A percentile compares a stretch with the other conserved stretches of the same genome.
Conservation (phyloP, 2,113 vertebrate genomes). For the Ibidorhyncha struthersii region DNA sequence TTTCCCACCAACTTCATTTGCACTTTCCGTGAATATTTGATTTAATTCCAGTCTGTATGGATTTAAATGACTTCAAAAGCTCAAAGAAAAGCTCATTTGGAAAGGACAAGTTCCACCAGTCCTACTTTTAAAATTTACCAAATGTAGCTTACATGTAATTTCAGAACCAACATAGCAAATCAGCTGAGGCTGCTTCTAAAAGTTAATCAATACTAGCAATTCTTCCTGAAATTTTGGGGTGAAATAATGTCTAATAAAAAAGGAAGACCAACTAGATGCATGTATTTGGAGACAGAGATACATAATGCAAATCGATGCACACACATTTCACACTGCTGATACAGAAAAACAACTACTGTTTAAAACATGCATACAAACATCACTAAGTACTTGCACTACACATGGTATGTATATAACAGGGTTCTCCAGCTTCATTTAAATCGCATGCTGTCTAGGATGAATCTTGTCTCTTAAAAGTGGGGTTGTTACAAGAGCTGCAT, state of each 20-base stretch:
- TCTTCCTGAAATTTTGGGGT: not conserved
- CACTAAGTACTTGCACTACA: not conserved
- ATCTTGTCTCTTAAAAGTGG: not conserved
- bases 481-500: not conserved
- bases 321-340: not conserved
- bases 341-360: not conserved
- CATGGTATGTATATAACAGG: no score
- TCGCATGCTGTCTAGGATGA: not conserved
- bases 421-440: not conserved
- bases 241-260: not conserved
- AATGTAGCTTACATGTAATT: not conserved
- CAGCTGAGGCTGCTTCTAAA: not conserved
- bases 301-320: not conserved
- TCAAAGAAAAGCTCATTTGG: not conserved
- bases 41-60: not conserved
- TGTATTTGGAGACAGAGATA: not conserved
- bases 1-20: not conserved
- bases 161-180: not conserved
- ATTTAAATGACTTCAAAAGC: not conserved
- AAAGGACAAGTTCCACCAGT: not conserved
- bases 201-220: not conserved
- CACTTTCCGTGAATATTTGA: not conserved
- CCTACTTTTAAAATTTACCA: not conserved
- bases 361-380: not conserved
- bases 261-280: not conserved